phyloP scores from a whole-genome alignment of 2,113 vertebrate genomes.

The Sander vitreus region DNA sequence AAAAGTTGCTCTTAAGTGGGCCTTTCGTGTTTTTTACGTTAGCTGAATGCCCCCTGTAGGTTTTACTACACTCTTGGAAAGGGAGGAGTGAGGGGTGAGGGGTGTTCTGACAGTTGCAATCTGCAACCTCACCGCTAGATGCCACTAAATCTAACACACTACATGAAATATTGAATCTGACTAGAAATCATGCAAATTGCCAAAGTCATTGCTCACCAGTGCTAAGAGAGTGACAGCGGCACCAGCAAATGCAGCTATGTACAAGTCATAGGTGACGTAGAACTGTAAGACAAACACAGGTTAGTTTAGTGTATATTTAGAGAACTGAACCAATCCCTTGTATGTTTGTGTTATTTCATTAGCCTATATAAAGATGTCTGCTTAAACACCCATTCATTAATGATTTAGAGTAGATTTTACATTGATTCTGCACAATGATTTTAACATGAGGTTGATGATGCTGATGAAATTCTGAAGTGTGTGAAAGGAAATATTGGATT shows the following conservation, averaged over 20 bases:
- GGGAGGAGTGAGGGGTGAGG: no score
- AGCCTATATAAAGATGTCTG: neutral
- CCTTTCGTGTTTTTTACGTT: no score
- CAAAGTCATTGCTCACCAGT: constrained; percentile 87
- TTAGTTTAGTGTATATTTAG: constrained; percentile 1
- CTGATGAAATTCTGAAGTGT: constrained; percentile 18
- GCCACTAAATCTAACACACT: no score
- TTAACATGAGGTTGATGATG: neutral
- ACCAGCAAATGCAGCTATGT: constrained; percentile 94
- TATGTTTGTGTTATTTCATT: neutral
- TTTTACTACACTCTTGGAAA: no score
- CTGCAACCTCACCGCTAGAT: no score
- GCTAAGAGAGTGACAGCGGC: constrained; percentile 93
- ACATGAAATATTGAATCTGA: neutral
- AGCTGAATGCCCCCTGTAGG: no score
- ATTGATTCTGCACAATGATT: neutral
- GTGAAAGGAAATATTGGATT: constrained; percentile 34
- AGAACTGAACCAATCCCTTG: neutral
- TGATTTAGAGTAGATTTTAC: constrained; percentile 9
- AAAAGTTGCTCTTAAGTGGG: neutral
- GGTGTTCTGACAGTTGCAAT: no score
- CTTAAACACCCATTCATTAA: neutral
- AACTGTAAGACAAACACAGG: constrained; percentile 85
- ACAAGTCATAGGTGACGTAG: constrained; percentile 96
- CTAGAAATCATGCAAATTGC: neutral